phyloP scores from a whole-genome alignment of 2,113 vertebrate genomes.

The Athene noctua region DNA sequence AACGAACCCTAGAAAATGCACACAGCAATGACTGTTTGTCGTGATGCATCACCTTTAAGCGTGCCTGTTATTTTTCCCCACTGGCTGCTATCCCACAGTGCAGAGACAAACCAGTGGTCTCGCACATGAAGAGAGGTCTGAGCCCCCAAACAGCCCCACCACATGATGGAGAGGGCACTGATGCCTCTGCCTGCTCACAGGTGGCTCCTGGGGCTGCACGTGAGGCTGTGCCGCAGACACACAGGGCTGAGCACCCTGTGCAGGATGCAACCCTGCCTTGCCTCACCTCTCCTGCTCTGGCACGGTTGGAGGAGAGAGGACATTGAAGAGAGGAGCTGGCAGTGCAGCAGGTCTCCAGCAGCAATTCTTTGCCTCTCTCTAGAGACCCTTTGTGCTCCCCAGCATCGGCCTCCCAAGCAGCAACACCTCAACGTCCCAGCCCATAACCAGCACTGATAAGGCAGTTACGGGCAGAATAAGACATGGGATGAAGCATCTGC shows the following conservation, averaged over 20 bases:
- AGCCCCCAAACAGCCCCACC: neutral
- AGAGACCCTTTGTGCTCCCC: neutral
- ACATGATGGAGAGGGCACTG: accelerated
- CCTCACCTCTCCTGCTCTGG: accelerated
- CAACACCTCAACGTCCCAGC: neutral
- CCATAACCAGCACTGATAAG: neutral
- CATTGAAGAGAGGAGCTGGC: neutral
- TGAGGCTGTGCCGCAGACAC: accelerated
- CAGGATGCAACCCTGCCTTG: neutral
- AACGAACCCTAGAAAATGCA: neutral
- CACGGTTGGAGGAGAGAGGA: neutral
- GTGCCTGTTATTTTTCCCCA: neutral
- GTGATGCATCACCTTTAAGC: neutral
- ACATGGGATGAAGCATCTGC: neutral
- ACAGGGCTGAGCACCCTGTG: neutral
- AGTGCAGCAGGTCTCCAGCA: neutral
- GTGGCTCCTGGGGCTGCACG: neutral
- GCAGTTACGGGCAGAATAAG: neutral
- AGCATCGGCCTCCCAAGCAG: neutral
- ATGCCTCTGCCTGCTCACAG: neutral
- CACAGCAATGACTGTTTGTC: neutral
- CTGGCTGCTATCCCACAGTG: neutral
- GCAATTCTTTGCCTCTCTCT: neutral
- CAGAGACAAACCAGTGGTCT: neutral
- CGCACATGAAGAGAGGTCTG: accelerated